These are phyloP conservation scores for Oxytorus armatus DNA, from an alignment of 2,888 invertebrate genomes.

Conservation along the genomic window DNA sequence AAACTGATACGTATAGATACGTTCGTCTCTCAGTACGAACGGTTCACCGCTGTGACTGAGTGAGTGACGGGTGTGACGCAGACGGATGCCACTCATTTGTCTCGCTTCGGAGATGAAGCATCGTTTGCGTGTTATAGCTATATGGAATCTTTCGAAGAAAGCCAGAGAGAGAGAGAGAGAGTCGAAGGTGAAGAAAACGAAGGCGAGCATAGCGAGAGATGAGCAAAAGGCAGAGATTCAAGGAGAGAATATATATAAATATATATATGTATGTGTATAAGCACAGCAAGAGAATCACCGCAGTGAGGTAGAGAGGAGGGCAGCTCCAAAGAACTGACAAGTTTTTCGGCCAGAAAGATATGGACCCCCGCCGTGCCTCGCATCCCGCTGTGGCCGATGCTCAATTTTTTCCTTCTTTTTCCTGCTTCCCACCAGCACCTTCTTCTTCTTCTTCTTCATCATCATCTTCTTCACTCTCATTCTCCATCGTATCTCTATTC, in stretches of 20 bases:
- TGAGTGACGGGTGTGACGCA: conserved; percentile 84
- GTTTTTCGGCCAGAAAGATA: conserved; percentile 78
- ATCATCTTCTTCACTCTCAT: conserved; percentile 56
- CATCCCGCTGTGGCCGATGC: conserved; percentile 78
- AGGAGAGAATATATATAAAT: no score
- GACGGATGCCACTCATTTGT: conserved; percentile 84
- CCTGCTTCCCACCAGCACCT: conserved; percentile 67
- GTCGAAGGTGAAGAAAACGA: conserved; percentile 65
- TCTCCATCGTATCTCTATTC: conserved; percentile 31
- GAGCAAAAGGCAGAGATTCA: conserved; percentile 48
- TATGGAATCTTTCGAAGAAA: conserved; percentile 27
- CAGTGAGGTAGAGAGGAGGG: conserved; percentile 59
- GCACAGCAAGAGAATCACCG: conserved; percentile 49
- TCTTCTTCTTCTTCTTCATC: conserved; percentile 68
- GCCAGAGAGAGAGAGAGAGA: conserved; percentile 59
- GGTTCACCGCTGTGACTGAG: conserved; percentile 70
- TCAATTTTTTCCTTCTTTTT: conserved; percentile 80
- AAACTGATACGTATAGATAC: conserved; percentile 19
- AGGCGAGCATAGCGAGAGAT: conserved; percentile 57
- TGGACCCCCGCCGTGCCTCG: conserved; percentile 78
- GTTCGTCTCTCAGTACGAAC: conserved; percentile 6
- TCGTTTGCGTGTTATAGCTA: conserved; percentile 67
- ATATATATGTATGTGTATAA: conserved; percentile 23
- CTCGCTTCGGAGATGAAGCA: conserved; percentile 83
- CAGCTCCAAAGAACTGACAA: conserved; percentile 72